These are phyloP conservation scores for Agelas oroides DNA, from an alignment of 37 sponge, comb jelly and placozoan species.

Conservation along the genomic window DNA sequence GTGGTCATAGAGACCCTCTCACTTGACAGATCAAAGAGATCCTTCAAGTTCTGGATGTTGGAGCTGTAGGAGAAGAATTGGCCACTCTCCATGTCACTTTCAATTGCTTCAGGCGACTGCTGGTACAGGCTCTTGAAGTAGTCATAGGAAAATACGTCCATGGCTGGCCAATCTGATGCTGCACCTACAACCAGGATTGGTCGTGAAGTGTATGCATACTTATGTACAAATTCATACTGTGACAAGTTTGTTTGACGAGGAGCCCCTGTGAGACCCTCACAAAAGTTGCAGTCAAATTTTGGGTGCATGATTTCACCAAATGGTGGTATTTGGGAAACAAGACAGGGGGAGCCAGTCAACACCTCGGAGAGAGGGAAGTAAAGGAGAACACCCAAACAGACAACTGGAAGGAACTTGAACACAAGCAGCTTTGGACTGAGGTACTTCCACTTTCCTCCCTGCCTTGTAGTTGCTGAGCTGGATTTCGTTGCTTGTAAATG, in stretches of 20 bases:
- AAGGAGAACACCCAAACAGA: constrained; percentile 1
- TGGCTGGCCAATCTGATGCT: constrained; percentile 67
- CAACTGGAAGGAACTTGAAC: constrained; percentile 40
- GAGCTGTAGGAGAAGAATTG: constrained; percentile 89
- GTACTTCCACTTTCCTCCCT: no score
- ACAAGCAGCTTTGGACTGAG: not conserved
- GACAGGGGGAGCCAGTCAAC: constrained; percentile 31
- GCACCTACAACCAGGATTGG: constrained; percentile 81
- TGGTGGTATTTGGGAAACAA: constrained; percentile 26
- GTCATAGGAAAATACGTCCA: constrained; percentile 60
- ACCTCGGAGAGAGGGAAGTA: not conserved
- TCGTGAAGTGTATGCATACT: constrained; percentile 53
- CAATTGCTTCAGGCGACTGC: constrained; percentile 51
- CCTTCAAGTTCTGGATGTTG: constrained; percentile 54
- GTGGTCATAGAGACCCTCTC: constrained; percentile 44
- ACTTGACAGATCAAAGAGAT: constrained; percentile 67
- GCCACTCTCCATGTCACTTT: constrained; percentile 28
- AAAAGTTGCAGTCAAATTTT: constrained; percentile 39
- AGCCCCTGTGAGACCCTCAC: constrained; percentile 39
- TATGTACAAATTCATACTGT: constrained; percentile 50
- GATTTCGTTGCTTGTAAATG: not conserved
- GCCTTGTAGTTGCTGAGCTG: no score
- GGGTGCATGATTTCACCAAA: constrained; percentile 31
- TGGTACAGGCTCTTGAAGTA: constrained; percentile 79
- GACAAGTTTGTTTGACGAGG: constrained; percentile 45